Conservation (phyloP, 1,140 invertebrate genomes). For the Drosophila ananassae region DNA sequence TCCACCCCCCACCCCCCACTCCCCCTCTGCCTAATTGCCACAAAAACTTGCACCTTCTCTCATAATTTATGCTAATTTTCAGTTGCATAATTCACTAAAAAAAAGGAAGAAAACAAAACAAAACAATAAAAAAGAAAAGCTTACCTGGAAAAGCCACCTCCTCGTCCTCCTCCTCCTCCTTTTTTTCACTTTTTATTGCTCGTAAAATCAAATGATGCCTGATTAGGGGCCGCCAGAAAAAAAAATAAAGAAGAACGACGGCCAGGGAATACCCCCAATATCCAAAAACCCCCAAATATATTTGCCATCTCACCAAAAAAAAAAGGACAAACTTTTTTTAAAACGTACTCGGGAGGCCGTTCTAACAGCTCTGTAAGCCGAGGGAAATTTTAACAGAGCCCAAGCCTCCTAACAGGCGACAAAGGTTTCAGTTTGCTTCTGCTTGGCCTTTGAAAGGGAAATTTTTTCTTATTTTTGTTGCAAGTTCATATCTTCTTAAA, state of each 20-base stretch:
- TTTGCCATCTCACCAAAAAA: not conserved
- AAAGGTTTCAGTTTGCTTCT: slow-evolving; percentile 21
- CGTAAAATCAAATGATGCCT: slow-evolving; percentile 54
- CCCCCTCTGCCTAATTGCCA: slow-evolving; percentile 62
- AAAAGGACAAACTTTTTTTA: slow-evolving; percentile 8
- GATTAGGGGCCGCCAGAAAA: slow-evolving; percentile 28
- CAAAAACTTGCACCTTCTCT: slow-evolving; percentile 16
- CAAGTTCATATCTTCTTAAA: too few relatives aligned
- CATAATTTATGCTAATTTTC: slow-evolving; percentile 72
- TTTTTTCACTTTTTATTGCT: slow-evolving; percentile 44
- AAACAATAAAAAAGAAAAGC: slow-evolving; percentile 1
- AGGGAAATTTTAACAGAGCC: slow-evolving; percentile 68
- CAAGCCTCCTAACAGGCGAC: slow-evolving; percentile 13
- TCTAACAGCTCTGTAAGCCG: slow-evolving; percentile 25
- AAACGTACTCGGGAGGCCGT: slow-evolving; percentile 11
- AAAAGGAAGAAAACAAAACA: not conserved
- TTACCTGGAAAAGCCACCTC: slow-evolving; percentile 1
- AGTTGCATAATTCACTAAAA: slow-evolving; percentile 58
- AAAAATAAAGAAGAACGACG: slow-evolving; percentile 6
- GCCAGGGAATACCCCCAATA: slow-evolving; percentile 14
- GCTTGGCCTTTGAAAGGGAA: not conserved
- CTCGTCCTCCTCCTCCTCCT: too few relatives aligned
- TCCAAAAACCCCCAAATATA: not conserved
- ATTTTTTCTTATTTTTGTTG: not conserved
- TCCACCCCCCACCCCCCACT: not conserved